These are phyloP conservation scores for Empidonax alnorum DNA, from an alignment of 2,113 vertebrate species.

Conservation along the genomic window DNA sequence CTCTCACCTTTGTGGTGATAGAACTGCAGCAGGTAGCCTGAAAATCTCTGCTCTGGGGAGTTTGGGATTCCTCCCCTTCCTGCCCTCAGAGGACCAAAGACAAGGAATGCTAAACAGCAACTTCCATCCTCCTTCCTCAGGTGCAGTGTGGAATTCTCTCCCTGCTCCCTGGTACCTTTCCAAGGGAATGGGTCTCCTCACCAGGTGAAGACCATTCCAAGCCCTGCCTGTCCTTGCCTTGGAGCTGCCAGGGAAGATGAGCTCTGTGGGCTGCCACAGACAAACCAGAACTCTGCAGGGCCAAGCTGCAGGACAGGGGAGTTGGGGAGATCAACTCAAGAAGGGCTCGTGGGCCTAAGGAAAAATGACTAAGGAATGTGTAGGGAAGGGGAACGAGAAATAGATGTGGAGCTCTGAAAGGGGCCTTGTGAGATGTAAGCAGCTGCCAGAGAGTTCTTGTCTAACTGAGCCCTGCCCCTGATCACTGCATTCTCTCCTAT, in stretches of 20 bases:
- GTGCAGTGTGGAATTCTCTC: background rate
- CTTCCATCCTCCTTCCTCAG: background rate
- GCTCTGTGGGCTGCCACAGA: background rate
- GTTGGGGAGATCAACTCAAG: background rate
- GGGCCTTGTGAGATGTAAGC: background rate
- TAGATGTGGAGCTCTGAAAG: background rate
- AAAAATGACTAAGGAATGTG: background rate
- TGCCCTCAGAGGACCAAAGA: background rate
- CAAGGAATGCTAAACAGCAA: background rate
- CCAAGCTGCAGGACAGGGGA: background rate
- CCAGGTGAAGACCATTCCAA: background rate
- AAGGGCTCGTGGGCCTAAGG: background rate
- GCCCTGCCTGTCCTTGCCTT: background rate
- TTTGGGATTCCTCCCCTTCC: background rate
- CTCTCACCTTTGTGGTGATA: background rate
- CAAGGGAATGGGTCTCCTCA: background rate
- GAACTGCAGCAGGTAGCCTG: background rate
- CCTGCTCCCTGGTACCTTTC: background rate
- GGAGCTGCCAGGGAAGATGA: background rate
- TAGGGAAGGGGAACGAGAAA: background rate
- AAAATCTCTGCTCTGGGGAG: background rate
- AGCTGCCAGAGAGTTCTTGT: background rate
- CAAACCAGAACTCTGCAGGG: background rate
- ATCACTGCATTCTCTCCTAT: background rate
- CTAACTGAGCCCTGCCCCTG: background rate